Percentiles rank a stretch among this genome's conserved stretches.
Evolutionary conservation across 35 echinoderm and acorn worm genomes (phyloP).

Genomic region (Strongylocentrotus purpuratus): DNA sequence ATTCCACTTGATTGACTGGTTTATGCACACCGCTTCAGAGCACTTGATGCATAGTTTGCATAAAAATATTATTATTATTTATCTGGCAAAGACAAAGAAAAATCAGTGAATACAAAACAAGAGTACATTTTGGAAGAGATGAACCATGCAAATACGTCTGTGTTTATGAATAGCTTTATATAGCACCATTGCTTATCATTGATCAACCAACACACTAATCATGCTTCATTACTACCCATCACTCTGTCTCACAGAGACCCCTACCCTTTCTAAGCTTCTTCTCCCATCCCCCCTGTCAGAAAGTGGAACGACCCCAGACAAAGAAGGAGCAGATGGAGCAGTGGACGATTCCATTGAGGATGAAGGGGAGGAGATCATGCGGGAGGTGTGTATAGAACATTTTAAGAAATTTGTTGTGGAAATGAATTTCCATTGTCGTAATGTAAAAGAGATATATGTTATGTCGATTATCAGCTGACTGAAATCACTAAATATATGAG

Average conservation of each 20-base stretch:
- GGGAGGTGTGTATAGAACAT: constrained; percentile 4
- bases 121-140: too few relatives aligned
- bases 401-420: background rate
- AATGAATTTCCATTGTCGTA: too few relatives aligned
- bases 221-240: background rate
- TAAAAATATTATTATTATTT: too few relatives aligned
- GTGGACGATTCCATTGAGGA: constrained; percentile 22
- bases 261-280: constrained; percentile 54
- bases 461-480: too few relatives aligned
- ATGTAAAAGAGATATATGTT: too few relatives aligned
- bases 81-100: too few relatives aligned
- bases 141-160: background rate
- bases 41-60: background rate
- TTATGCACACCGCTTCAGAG: background rate
- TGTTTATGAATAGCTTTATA: background rate
- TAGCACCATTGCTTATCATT: background rate
- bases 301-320: constrained; percentile 40
- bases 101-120: too few relatives aligned
- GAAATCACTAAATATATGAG: too few relatives aligned
- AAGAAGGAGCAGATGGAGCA: background rate
- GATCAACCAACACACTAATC: background rate
- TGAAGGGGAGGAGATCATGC: constrained; percentile 14
- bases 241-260: constrained; percentile 41
- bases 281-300: constrained; percentile 48
- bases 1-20: background rate